Base-by-base conservation (phyloP, 2,888 invertebrate species). In the Stenchaetothrips biformis region DNA sequence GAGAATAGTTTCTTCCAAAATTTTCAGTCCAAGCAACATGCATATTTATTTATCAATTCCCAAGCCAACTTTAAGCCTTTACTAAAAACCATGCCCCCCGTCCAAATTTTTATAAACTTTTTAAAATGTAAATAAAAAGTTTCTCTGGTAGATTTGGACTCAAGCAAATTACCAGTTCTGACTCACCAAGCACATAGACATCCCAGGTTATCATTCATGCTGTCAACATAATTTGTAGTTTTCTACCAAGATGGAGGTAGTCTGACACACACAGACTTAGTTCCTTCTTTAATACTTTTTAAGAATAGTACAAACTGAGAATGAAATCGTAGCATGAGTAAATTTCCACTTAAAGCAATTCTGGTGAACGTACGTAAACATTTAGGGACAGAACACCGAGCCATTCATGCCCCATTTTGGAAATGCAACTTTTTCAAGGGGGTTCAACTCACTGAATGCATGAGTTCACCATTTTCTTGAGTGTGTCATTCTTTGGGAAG, bases 401-500 rank as follows among this genome's bases (percentile, higher is more conserved):
- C 53, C 59, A 59, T 74, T 11, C 67, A 25, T 74, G 25, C 25
- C 59, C 59, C 59, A 16, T 59, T 59, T 59, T 59, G 16, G 59
- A 59, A 59, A 18, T 59, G 59, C 59, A 59, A 9, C 59, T 6
- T 16, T 59, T 59, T 59, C 13, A 59, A 37, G 4, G 37, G 37
- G 11, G 25, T 21, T 21, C 8, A 74, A 74, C 67, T 74, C 67
- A 74, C 67, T 74, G 67, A 25, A 74, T 74, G 1, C 21, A 21
- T 74, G 67, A 25, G 11, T 74, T 11, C 21, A 25, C 67, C 67
- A 74, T 25, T 74, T 11, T 74, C 87, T 92, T 91, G 89, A 93
- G 89, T 81, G 92, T 89, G 80, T 88, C 88, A 86, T 93, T 93
- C 84, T 89, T 91, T 1, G 93, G 93, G 86, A 93, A 93, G 18